Evolutionary conservation across 2,797 vertebrate genomes (phyloP).

Genomic region (Cirrhinus molitorella): DNA sequence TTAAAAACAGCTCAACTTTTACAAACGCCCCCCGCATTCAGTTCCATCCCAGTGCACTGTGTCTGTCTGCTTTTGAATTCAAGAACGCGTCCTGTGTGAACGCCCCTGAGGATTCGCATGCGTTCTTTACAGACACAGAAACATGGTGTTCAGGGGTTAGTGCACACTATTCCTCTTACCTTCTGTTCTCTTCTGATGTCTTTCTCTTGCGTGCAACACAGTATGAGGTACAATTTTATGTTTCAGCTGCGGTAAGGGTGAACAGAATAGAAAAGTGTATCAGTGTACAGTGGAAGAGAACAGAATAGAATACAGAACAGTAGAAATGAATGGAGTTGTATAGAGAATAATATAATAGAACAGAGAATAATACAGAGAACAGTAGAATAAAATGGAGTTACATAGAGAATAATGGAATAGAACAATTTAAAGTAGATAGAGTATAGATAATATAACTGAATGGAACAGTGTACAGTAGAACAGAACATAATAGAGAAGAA

Average conservation of each 20-base stretch:
- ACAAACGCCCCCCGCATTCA: not conserved
- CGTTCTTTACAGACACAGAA: not conserved
- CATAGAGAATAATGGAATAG: too few species aligned
- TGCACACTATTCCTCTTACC: slow-evolving; percentile 6
- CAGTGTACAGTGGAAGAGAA: not conserved
- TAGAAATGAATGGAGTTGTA: too few species aligned
- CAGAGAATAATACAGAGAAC: too few species aligned
- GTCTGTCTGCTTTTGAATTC: not conserved
- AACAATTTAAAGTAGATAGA: too few species aligned
- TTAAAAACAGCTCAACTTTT: not conserved
- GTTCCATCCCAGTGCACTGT: not conserved
- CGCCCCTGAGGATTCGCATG: not conserved
- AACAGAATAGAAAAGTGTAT: not conserved
- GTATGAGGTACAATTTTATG: not conserved
- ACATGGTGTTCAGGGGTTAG: slow-evolving; percentile 8
- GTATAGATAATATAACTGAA: too few species aligned
- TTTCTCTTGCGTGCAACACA: not conserved
- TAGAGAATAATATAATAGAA: too few species aligned
- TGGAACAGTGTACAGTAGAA: too few species aligned
- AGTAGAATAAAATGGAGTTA: too few species aligned
- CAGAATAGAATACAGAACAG: not conserved
- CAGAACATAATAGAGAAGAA: too few species aligned
- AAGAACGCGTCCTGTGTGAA: not conserved
- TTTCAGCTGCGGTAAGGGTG: not conserved
- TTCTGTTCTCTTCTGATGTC: not conserved